Evolutionary conservation across 2,113 vertebrate species (phyloP).

Genomic region (rabbit (Oryctolagus cuniculus)): DNA sequence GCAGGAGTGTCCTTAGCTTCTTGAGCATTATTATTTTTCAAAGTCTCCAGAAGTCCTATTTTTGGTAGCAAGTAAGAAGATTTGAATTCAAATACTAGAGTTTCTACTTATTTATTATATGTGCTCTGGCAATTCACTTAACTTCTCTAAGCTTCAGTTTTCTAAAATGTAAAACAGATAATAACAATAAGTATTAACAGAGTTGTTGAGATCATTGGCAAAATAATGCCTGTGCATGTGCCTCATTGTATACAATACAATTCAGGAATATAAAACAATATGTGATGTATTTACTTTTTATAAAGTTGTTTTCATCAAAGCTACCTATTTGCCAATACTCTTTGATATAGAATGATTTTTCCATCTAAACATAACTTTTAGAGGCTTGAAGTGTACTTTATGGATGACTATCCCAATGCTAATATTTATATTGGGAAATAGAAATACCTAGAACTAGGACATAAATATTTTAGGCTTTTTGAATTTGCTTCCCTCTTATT

Average conservation of each 20-base stretch:
- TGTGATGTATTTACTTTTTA: slow-evolving; percentile 3
- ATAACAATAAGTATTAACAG: background rate
- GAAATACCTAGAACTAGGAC: slow-evolving; percentile 19
- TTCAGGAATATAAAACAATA: background rate
- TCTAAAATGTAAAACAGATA: slow-evolving; percentile 9
- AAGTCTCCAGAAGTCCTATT: background rate
- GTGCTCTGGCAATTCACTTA: background rate
- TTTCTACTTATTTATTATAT: slow-evolving; percentile 2
- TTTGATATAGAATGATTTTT: background rate
- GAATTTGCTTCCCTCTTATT: background rate
- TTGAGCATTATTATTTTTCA: background rate
- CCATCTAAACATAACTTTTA: background rate
- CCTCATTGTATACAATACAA: slow-evolving; percentile 3
- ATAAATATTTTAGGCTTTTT: slow-evolving; percentile 45
- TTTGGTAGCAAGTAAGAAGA: background rate
- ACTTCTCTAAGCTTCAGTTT: background rate
- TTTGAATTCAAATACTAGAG: background rate
- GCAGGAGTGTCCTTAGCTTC: background rate
- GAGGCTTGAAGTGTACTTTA: background rate
- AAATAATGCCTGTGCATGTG: background rate
- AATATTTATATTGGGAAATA: background rate
- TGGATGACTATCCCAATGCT: background rate
- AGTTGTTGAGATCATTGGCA: background rate
- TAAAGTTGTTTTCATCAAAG: slow-evolving; percentile 7
- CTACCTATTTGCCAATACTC: background rate